Conservation (phyloP, 2,888 invertebrate genomes). For the Eristalis intricaria region DNA sequence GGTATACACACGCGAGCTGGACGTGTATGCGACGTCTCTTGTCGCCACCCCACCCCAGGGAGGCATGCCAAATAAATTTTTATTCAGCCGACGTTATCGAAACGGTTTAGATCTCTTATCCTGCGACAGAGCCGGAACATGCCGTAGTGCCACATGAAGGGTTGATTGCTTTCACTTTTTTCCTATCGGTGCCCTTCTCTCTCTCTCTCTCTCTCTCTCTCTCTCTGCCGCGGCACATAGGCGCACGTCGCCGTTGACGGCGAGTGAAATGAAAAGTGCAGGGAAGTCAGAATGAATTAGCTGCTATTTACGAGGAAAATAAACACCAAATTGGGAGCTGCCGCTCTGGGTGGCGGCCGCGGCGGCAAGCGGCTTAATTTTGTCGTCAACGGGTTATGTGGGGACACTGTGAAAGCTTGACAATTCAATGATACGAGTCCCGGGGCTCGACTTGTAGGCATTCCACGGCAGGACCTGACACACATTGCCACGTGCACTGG, state of each 20-base stretch:
- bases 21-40: background rate
- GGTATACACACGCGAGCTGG: background rate
- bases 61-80: constrained; percentile 32
- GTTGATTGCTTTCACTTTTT: constrained; percentile 42
- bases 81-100: constrained; percentile 50
- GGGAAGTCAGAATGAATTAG: constrained; percentile 43
- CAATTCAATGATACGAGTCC: background rate
- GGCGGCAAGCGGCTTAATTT: constrained; percentile 23
- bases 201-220: background rate
- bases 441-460: background rate
- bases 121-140: constrained; percentile 26
- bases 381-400: constrained; percentile 13
- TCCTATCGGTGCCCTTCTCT: background rate
- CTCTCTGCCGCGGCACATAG: background rate
- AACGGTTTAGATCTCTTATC: constrained; percentile 47
- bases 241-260: background rate
- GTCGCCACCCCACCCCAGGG: background rate
- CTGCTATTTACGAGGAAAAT: constrained; percentile 1
- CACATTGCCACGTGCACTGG: background rate
- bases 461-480: background rate
- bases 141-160: constrained; percentile 11
- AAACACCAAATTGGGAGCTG: background rate
- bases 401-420: background rate
- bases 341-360: background rate
- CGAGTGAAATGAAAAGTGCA: constrained; percentile 27